Conservation (phyloP, 2,113 vertebrate species). For the Kryptolebias marmoratus region DNA sequence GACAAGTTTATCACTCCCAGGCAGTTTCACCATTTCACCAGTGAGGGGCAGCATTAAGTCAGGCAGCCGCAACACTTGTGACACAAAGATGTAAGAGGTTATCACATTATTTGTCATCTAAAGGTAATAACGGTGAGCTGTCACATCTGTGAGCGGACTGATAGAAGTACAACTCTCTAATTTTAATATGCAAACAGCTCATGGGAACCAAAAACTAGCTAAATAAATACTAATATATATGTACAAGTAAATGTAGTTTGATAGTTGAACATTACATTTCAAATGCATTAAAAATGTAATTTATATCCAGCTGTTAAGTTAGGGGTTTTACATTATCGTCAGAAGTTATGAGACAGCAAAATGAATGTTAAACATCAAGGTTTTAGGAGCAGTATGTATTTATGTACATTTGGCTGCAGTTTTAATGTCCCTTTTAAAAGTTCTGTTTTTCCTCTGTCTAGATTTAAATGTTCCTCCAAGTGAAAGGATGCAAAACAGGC, state of each 20-base stretch:
- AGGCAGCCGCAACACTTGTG: slow-evolving; percentile 34
- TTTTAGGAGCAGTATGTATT: no score
- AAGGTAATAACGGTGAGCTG: slow-evolving; percentile 48
- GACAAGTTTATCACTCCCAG: neutral
- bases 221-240: slow-evolving; percentile 52
- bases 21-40: slow-evolving; percentile 56
- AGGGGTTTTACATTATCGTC: no score
- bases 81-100: slow-evolving; percentile 45
- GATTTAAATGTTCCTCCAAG: neutral
- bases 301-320: slow-evolving; percentile 5
- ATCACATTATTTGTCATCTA: slow-evolving; percentile 67
- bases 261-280: slow-evolving; percentile 54
- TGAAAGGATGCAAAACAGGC: neutral
- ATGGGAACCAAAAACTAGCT: slow-evolving; percentile 22
- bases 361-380: neutral
- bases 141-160: slow-evolving; percentile 22
- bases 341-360: neutral
- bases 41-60: slow-evolving; percentile 79
- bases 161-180: slow-evolving; percentile 42
- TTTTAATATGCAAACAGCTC: slow-evolving; percentile 58
- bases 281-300: slow-evolving; percentile 62
- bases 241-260: slow-evolving; percentile 46
- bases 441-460: neutral
- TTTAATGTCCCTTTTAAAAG: no score
- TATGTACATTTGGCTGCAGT: no score